These are phyloP conservation scores for Triops longicaudatus DNA, from an alignment of 1,140 invertebrate genomes.

Conservation along the genomic window DNA sequence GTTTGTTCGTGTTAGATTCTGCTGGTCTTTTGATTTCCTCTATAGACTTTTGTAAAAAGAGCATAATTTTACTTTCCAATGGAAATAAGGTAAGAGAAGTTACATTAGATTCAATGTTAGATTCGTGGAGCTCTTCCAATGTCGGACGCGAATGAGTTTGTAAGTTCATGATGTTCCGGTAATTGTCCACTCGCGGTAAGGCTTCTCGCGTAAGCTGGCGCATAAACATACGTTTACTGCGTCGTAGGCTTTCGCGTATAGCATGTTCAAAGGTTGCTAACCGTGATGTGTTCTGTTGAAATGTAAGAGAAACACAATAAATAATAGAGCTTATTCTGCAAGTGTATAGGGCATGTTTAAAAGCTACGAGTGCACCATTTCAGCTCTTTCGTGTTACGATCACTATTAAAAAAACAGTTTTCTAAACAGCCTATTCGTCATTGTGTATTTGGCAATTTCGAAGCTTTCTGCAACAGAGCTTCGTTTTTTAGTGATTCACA, in stretches of 20 bases:
- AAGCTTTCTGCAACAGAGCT: too few relatives aligned
- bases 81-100: background rate
- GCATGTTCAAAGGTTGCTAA: background rate
- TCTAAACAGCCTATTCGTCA: too few relatives aligned
- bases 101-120: slow-evolving; percentile 18
- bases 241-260: slow-evolving; percentile 17
- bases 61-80: background rate
- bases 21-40: background rate
- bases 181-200: slow-evolving; percentile 45
- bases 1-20: background rate
- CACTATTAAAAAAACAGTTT: too few relatives aligned
- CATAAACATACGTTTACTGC: background rate
- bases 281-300: background rate
- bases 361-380: too few relatives aligned
- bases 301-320: too few relatives aligned
- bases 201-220: slow-evolving; percentile 45
- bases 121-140: slow-evolving; percentile 45
- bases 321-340: too few relatives aligned
- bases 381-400: too few relatives aligned
- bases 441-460: too few relatives aligned
- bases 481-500: too few relatives aligned
- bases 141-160: slow-evolving; percentile 40
- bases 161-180: slow-evolving; percentile 46
- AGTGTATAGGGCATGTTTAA: too few relatives aligned
- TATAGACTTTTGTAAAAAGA: background rate